Base-by-base conservation (phyloP, 2,888 invertebrate species). In the Latrodectus elegans region DNA sequence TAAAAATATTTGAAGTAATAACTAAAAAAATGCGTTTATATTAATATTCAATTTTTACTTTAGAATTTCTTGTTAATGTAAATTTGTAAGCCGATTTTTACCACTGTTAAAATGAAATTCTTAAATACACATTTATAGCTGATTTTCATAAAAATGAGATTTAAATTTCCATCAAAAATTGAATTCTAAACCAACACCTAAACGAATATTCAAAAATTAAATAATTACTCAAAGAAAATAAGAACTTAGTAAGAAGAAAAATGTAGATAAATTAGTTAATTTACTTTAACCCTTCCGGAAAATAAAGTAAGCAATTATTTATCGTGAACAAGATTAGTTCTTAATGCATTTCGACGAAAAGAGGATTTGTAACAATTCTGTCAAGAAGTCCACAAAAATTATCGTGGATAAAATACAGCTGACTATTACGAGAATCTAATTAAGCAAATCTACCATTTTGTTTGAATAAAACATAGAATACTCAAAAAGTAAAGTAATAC, bases 251-350 rank as follows among this genome's bases (percentile, higher is more conserved):
- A 26, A 49, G 71, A n/a, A 71, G 11, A 14, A 38, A 60, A n/a
- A 60, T 15, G 12, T 11, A 60, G 60, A 60, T 60, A 11, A 60
- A 60, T 60, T 15, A 51, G 51, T 71, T 71, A 71, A 71, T 38
- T 71, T 51, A n/a, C 15, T 71, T 51, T 49, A 71, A 71, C 71
- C 71, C n/a, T 71, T 71, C 71, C n/a, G 49, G n/a, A 71, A 49
- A 52, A 71, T 15, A 4, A 51, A 71, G 51, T n/a, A 14, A 49
- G 71, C 51, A 51, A 71, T 71, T 71, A 71, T 71, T 38, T 51
- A 8, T 51, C 6, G 14, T 60, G n/a, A 10, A 60, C n/a, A 60
- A 60, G 60, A n/a, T n/a, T n/a, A 60, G 60, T 60, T 60, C 60
- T 60, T 60, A 15, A 38, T 38, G 38, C n/a, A 60, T 60, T 60